Conservation (phyloP, 2,113 vertebrate genomes). For the Embiotoca jacksoni region DNA sequence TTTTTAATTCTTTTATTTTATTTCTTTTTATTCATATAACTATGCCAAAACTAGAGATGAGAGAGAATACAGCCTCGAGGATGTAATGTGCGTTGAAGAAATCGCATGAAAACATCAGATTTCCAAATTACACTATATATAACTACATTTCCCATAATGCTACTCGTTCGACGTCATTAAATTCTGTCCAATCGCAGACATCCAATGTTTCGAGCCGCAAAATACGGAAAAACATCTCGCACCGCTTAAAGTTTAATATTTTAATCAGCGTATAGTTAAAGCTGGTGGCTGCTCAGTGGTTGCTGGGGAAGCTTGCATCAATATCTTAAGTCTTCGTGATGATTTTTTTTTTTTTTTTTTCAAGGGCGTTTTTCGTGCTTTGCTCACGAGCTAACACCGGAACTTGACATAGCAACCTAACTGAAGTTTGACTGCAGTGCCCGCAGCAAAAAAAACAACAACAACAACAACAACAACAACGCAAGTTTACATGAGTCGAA, state of each 20-base stretch:
- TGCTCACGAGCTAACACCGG: neutral
- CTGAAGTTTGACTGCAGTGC: neutral
- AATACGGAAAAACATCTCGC: slow-evolving; percentile 51
- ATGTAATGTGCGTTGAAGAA: neutral
- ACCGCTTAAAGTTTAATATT: neutral
- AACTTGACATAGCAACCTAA: neutral
- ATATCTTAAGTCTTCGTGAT: neutral
- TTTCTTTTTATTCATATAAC: neutral
- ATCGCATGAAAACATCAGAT: neutral
- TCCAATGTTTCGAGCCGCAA: slow-evolving; percentile 35
- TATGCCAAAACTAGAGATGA: neutral
- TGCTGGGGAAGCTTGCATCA: fast-evolving
- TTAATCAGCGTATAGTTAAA: neutral
- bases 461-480: neutral
- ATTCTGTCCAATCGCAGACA: slow-evolving; percentile 59
- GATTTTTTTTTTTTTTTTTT: neutral
- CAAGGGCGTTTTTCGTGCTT: neutral
- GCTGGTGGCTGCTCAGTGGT: neutral
- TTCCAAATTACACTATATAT: neutral
- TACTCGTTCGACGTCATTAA: neutral
- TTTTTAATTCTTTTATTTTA: neutral
- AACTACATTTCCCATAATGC: slow-evolving; percentile 69
- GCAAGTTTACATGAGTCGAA: neutral
- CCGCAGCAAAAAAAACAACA: neutral
- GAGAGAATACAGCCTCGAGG: neutral